Evolutionary conservation across 2,113 vertebrate genomes (phyloP), one percentile per base, ranked within the genome.

Genomic region (Barnardius zonarius): DNA sequence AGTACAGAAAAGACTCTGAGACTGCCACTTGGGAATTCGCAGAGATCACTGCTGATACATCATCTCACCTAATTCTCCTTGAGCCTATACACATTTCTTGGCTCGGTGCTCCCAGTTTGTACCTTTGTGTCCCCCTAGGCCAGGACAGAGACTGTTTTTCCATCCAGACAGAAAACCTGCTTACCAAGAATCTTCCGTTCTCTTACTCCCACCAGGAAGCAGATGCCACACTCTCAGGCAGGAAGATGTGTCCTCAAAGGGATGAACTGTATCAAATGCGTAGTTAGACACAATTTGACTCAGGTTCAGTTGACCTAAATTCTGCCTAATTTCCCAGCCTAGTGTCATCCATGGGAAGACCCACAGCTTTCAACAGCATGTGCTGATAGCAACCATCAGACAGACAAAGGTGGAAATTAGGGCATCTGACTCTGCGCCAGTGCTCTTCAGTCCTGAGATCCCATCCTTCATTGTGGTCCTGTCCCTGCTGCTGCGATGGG

Each of bases 291-390:
- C 57, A 69, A 23, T 33, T 89, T 96, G 95, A 94, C 93, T 82
- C 62, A 73, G 18, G 66, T 62, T 97, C 96, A 96, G 86, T 86
- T 95, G 96, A 97, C 95, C 96, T 91, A 61, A 95, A 95, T 97
- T 87, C 94, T 95, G 86, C 70, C 78, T 91, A 33, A 93, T 92
- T 89, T 93, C 63, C 84, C 33, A 91, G 86, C 55, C 84, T 37
- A 48, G 37, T 43, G 10, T 82, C 68, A 24, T 92, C 85, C 0
- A 31, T 94, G 94, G 95, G 94, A 95, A 96, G 89, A 92, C 62
- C 91, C 93, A 68, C 57, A 95, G 84, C 92, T 91, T 82, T 57
- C 92, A 68, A 90, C 81, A 95, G 86, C 93, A 94, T 88, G 73
- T 95, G 92, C 91, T 66, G 82, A 52, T n/a, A 75, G 86, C 52